Evolutionary conservation across 2,113 vertebrate species (phyloP).

Genomic region (Erpornis zantholeuca): DNA sequence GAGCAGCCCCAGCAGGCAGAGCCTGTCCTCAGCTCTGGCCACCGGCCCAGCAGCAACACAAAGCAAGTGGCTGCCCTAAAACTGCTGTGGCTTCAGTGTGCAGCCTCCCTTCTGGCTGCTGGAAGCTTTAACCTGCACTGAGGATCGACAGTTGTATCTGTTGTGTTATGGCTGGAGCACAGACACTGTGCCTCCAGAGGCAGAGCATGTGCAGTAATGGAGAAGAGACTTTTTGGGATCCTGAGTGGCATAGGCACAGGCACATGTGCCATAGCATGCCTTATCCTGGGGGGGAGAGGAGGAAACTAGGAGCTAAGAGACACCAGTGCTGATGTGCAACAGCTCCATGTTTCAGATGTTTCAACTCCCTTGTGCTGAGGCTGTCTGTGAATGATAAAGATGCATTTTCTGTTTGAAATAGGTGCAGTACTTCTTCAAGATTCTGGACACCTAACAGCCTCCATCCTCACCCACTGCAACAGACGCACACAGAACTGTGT

Average conservation of each 20-base stretch:
- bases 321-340: fast-evolving
- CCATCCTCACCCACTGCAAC: background rate
- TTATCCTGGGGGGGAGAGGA: fast-evolving
- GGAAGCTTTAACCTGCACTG: fast-evolving
- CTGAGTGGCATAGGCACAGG: fast-evolving
- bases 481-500: background rate
- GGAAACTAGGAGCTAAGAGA: no score
- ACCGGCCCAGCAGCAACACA: background rate
- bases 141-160: background rate
- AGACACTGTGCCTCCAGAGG: fast-evolving
- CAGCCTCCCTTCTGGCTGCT: fast-evolving
- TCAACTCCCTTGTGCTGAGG: background rate
- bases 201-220: fast-evolving
- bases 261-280: fast-evolving
- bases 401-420: slow-evolving; percentile 49
- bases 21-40: background rate
- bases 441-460: slow-evolving; percentile 77
- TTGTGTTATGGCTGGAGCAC: background rate
- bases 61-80: fast-evolving
- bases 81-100: fast-evolving
- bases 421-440: slow-evolving; percentile 98
- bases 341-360: background rate
- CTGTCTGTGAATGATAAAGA: fast-evolving
- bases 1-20: background rate
- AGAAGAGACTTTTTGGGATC: fast-evolving